Evolutionary conservation across 2,888 invertebrate genomes (phyloP), one percentile per base, ranked within the genome.

Genomic region (Synergus gifuensis): DNA sequence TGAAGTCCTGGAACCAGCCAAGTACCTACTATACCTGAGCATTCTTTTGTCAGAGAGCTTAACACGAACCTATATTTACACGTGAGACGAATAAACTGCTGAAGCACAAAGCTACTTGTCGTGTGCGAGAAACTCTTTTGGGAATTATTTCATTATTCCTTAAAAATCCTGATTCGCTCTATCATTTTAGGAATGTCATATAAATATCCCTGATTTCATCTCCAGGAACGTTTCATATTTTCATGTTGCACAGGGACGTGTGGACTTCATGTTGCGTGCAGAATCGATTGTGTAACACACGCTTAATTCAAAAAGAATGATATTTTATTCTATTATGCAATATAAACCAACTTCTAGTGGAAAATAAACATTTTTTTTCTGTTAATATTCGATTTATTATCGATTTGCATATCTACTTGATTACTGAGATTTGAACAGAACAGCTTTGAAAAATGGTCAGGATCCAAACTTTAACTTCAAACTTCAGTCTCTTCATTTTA

Each of bases 11-110:
- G 84, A 83, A 86, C 85, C 86, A 82, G 83, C 86, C 83, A 85
- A 84, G 85, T 85, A 88, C 82, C 87, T 84, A 83, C 85, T 85
- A 85, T 87, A 88, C 88, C 88, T 86, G 89, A 85, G 85, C 85
- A 88, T 89, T 89, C 89, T 89, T 90, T 90, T 90, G 88, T 91
- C 83, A 83, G 83, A 79, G 79, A 80, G 79, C 84, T 78, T 81
- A 79, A 82, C 84, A 79, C 83, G 81, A 83, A 82, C 81, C 83
- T 81, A 83, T 81, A 83, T 80, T 82, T 83, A 83, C 73, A 82
- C 67, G 69, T 76, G 62, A 76, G 76, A 66, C 78, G 69, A 62
- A 77, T 78, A 77, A 69, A 60, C 77, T 80, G 66, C 77, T 73
- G 67, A 28, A 44, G 77, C 78, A 81, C 82, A 84, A 86, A 82